phyloP scores from a whole-genome alignment of 2,888 invertebrate species.

The Athetis lepigone region DNA sequence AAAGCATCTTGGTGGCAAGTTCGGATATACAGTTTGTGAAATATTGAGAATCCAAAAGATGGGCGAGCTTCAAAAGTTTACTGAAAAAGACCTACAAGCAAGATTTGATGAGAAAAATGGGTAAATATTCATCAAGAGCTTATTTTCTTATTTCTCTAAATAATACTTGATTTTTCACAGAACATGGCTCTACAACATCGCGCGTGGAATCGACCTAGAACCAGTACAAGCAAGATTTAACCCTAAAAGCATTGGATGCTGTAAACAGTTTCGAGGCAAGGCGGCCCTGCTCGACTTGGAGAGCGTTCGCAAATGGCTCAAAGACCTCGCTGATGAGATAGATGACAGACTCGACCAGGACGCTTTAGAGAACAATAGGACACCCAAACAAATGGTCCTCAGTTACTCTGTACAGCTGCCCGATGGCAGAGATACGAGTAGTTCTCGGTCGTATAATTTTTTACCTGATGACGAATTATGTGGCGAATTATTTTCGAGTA shows the following conservation, averaged over 20 bases:
- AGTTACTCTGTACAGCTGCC: slow-evolving; percentile 91
- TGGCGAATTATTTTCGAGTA: slow-evolving; percentile 91
- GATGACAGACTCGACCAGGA: slow-evolving; percentile 96
- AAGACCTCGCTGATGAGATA: slow-evolving; percentile 95
- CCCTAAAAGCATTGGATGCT: slow-evolving; percentile 98
- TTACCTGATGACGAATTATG: slow-evolving; percentile 91
- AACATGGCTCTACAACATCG: slow-evolving; percentile 96
- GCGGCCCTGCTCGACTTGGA: slow-evolving; percentile 92
- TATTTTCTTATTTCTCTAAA: background rate
- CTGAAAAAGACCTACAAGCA: slow-evolving; percentile 93
- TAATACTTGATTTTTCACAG: slow-evolving; percentile 81
- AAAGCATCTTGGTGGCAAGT: slow-evolving; percentile 97
- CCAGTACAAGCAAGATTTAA: slow-evolving; percentile 96
- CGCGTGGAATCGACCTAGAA: slow-evolving; percentile 96
- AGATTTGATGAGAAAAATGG: slow-evolving; percentile 96
- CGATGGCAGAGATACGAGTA: slow-evolving; percentile 89
- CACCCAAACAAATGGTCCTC: slow-evolving; percentile 94
- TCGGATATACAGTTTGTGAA: slow-evolving; percentile 95
- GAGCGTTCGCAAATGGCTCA: slow-evolving; percentile 94
- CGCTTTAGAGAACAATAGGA: slow-evolving; percentile 94
- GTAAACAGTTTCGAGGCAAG: slow-evolving; percentile 97
- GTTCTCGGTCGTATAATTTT: slow-evolving; percentile 92
- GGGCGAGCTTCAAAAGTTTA: slow-evolving; percentile 94
- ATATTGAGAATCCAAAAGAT: slow-evolving; percentile 93
- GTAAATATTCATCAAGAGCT: slow-evolving; percentile 84